Conservation (phyloP, 2,113 vertebrate genomes). For the Psilopsiagon aymara region DNA sequence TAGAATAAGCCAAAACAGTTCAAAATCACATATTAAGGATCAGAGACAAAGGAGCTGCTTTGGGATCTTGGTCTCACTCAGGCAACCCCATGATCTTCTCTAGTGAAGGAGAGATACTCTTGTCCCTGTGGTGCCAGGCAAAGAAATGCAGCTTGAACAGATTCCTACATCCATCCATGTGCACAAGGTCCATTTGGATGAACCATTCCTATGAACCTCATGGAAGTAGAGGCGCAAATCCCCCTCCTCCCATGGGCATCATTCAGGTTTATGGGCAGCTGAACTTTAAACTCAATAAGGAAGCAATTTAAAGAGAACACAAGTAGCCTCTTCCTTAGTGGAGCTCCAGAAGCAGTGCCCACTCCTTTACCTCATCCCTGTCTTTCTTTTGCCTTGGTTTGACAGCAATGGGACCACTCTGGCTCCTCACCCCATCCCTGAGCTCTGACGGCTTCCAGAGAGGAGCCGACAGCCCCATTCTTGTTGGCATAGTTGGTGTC, state of each 20-base stretch:
- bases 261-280: background rate
- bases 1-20: background rate
- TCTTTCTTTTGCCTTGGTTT: background rate
- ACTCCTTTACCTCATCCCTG: background rate
- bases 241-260: background rate
- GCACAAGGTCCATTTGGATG: fast-evolving
- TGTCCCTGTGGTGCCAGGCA: background rate
- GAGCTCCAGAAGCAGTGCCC: background rate
- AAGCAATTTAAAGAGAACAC: background rate
- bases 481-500: background rate
- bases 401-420: background rate
- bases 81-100: background rate
- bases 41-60: background rate
- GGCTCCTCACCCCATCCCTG: background rate
- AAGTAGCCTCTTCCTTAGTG: background rate
- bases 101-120: background rate
- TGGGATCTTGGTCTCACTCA: background rate
- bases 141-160: background rate
- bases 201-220: background rate
- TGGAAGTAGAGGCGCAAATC: fast-evolving
- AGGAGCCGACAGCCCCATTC: background rate
- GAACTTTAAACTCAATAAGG: background rate
- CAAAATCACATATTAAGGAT: background rate
- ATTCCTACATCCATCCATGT: fast-evolving
- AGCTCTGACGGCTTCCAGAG: fast-evolving